Evolutionary conservation across 1,140 invertebrate species (phyloP).

Genomic region (Drosophila mayri): DNA sequence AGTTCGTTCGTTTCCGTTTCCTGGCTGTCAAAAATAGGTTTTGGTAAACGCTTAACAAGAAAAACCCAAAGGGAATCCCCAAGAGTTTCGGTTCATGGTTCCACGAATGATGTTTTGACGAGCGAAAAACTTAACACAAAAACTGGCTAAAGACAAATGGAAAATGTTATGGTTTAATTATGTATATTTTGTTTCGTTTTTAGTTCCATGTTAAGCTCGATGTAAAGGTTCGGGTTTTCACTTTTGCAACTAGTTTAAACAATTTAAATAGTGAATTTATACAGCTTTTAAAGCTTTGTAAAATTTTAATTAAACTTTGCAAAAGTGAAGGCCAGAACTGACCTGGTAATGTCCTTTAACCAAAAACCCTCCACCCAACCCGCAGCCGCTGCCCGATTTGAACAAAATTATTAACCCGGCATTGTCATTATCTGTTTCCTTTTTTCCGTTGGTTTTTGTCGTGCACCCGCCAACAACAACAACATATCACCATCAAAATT

Average conservation of each 20-base stretch:
- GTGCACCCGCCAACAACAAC: constrained; percentile 66
- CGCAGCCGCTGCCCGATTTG: constrained; percentile 55
- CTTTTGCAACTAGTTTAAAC: neutral
- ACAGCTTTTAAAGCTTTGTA: neutral
- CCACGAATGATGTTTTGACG: constrained; percentile 39
- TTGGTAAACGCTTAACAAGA: constrained; percentile 47
- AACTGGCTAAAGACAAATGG: constrained; percentile 29
- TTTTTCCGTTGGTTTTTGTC: constrained; percentile 56
- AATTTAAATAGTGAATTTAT: neutral
- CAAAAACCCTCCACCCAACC: constrained; percentile 17
- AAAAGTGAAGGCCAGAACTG: constrained; percentile 20
- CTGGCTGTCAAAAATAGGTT: constrained; percentile 41
- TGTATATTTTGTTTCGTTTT: constrained; percentile 16
- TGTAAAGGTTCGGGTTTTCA: constrained; percentile 13
- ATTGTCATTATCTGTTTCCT: constrained; percentile 51
- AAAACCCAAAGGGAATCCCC: neutral
- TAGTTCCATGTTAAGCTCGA: constrained; percentile 16
- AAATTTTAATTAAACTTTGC: neutral
- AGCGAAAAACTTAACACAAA: constrained; percentile 80
- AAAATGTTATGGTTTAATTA: constrained; percentile 32
- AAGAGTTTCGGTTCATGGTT: constrained; percentile 34
- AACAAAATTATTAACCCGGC: constrained; percentile 64
- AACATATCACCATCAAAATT: constrained; percentile 48
- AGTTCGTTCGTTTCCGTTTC: constrained; percentile 54
- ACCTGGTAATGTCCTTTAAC: constrained; percentile 41